Conservation (phyloP, 2,888 invertebrate species). For the Lasioglossum oenotherae region DNA sequence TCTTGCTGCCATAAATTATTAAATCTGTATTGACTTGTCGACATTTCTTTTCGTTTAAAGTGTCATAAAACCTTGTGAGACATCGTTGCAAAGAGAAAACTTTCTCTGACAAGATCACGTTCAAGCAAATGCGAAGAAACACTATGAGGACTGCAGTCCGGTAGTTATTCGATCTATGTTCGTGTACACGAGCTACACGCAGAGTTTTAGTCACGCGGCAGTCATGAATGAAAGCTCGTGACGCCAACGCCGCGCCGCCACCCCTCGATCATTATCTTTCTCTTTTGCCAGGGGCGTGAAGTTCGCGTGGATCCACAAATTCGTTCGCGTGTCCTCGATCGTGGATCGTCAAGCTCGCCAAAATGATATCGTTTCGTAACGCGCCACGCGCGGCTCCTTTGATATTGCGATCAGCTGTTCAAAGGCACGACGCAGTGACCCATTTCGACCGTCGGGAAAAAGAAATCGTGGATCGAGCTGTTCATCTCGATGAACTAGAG, state of each 20-base stretch:
- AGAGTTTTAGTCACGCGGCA: slow-evolving; percentile 35
- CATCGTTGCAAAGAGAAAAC: not conserved
- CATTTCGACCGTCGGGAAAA: slow-evolving; percentile 14
- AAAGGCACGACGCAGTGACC: slow-evolving; percentile 27
- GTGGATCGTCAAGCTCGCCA: slow-evolving; percentile 42
- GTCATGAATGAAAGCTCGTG: slow-evolving; percentile 54
- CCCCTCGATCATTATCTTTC: slow-evolving; percentile 6
- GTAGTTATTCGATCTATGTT: not conserved
- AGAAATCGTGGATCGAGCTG: not conserved
- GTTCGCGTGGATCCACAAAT: slow-evolving; percentile 14
- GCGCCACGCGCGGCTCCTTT: not conserved
- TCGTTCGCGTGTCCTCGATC: slow-evolving; percentile 40
- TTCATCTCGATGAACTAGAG: not conserved
- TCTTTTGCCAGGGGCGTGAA: not conserved
- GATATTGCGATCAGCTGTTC: slow-evolving; percentile 33
- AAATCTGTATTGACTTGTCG: not conserved
- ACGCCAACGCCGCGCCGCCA: not conserved
- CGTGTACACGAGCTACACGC: not conserved
- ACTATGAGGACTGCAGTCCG: not conserved
- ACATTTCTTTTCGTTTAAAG: not conserved
- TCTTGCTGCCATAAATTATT: not conserved
- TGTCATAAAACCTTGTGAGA: not conserved
- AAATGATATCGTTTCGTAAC: slow-evolving; percentile 49
- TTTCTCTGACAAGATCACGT: not conserved
- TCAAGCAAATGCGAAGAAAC: not conserved